Conservation (phyloP, 2,113 vertebrate genomes). For the Ovis aries region ARS-UI_Ramb_v3.0 NC_056055.1:177643501-177644000, state of each 20-base stretch:
- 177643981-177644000: not conserved
- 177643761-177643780: not conserved
- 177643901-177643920: not conserved
- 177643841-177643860: not conserved
- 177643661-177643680: not conserved
- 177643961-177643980: not conserved
- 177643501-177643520: not conserved
- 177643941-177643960: constrained; percentile 13
- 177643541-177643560: not conserved
- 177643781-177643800: not conserved
- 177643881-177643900: not conserved
- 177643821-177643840: not conserved
- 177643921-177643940: constrained; percentile 12
- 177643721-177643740: not conserved
- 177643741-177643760: not conserved
- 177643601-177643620: not conserved
- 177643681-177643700: not conserved
- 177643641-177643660: not conserved
- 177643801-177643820: not conserved
- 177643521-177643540: not conserved
- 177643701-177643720: not conserved
- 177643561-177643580: not conserved
- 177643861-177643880: not conserved
- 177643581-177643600: constrained; percentile 16
- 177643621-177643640: not conserved